A percentile compares a stretch with the other conserved stretches of the same genome.
Evolutionary conservation across 2,797 vertebrate genomes (phyloP).

Genomic region (Muscicapa comitata): DNA sequence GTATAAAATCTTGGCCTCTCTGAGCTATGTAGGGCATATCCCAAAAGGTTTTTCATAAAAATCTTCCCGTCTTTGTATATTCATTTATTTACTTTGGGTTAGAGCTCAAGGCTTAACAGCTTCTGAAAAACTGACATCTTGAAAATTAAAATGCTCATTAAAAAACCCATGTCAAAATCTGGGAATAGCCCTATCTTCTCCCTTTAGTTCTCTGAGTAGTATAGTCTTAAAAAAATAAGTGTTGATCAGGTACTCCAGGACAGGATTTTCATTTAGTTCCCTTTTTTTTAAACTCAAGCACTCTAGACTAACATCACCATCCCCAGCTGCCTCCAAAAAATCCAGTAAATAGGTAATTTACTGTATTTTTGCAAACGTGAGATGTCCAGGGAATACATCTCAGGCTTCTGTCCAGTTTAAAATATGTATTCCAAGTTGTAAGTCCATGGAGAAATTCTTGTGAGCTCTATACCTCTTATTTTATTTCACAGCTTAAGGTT

Average conservation of each 20-base stretch:
- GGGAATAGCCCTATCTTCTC: accelerated
- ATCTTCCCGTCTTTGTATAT: not conserved
- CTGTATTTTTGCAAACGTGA: not conserved
- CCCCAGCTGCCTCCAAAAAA: not conserved
- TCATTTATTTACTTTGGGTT: not conserved
- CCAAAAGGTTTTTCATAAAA: not conserved
- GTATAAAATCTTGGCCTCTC: not conserved
- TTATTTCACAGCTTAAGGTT: not conserved
- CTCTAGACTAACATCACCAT: not conserved
- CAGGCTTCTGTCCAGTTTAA: not conserved
- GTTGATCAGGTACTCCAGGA: not conserved
- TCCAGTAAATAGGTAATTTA: not conserved
- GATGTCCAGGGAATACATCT: not conserved
- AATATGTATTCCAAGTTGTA: not conserved
- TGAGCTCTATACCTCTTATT: not conserved
- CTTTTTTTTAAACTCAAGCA: not conserved
- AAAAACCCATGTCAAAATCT: accelerated
- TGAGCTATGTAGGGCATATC: not conserved
- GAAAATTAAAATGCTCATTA: not conserved
- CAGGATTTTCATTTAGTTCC: not conserved
- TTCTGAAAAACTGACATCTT: not conserved
- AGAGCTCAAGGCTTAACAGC: not conserved
- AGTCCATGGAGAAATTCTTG: not conserved
- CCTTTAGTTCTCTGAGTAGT: not conserved
- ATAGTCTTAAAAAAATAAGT: not conserved